Percentiles rank a stretch among this genome's conserved stretches.
These are phyloP conservation scores for Danio albolineatus DNA, from an alignment of 2,797 vertebrate genomes.

Conservation along the genomic window DNA sequence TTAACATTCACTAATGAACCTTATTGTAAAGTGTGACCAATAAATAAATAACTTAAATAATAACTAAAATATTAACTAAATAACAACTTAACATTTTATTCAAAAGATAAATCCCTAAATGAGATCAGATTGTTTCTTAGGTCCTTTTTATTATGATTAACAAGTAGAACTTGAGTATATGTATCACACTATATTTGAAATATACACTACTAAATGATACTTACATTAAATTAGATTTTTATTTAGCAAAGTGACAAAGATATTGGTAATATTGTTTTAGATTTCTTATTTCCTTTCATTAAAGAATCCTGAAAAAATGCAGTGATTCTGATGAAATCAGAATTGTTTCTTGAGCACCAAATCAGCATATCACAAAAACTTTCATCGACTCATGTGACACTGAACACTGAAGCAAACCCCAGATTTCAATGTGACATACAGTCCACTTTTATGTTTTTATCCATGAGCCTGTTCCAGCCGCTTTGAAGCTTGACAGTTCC, in stretches of 20 bases:
- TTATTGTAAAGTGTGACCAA: no score
- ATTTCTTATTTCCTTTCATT: background rate
- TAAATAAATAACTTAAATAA: no score
- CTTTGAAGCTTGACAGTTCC: background rate
- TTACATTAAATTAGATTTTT: background rate
- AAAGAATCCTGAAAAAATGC: background rate
- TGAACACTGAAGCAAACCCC: background rate
- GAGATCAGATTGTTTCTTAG: background rate
- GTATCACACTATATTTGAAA: background rate
- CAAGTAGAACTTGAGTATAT: constrained; percentile 4
- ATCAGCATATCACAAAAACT: background rate
- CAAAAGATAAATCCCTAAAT: no score
- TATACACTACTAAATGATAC: background rate
- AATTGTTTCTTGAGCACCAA: background rate
- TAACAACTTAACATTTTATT: no score
- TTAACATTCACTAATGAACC: no score
- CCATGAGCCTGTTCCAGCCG: background rate
- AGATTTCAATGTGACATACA: background rate
- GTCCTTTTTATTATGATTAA: background rate
- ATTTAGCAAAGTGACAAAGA: background rate
- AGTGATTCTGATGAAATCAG: background rate
- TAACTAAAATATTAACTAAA: no score
- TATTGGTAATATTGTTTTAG: background rate
- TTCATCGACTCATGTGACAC: background rate
- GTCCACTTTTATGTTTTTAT: background rate